Evolutionary conservation across 2,888 invertebrate species (phyloP), one percentile per base, ranked within the genome.

Genomic region (Cenopis cana): DNA sequence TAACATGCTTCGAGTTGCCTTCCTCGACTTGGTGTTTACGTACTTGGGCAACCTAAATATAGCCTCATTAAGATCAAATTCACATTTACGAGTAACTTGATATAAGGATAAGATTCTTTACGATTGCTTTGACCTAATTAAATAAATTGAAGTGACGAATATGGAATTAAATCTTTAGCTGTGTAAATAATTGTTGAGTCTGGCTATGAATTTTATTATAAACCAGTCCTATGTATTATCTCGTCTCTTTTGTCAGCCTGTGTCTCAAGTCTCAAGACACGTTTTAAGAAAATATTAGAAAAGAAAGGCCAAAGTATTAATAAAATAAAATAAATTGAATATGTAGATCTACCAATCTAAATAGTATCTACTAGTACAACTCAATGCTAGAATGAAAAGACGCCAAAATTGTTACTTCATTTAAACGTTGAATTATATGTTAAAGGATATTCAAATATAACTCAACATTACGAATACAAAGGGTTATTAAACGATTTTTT

Each of bases 41-140:
- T n/a, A 54, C 6, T 38, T 64, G n/a, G 50, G 12, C 8, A 68
- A 38, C 38, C 52, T 46, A 68, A 68, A 52, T 52, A 62, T 61
- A 68, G 6, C 14, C n/a, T 20, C 14, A 46, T n/a, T 38, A 20
- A 20, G 18, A 54, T 68, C 60, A 29, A 54, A 68, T 68, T 38
- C 49, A 60, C 56, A 46, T 66, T 56, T 18, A 67, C 57, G 49
- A 33, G 56, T 56, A 56, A 56, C 66, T 14, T 20, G 62, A 62
- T 62, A 62, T 36, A 33, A 8, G 41, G 49, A 49, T 46, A 36
- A 36, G 12, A 66, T 33, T 67, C 1, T 56, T 41, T 18, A 66
- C 18, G 57, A 57, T 20, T 20, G 36, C n/a, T 57, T 33, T 56
- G 66, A 66, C 55, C 66, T 36, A 56, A 14, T 17, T 62, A n/a